These are phyloP conservation scores for Phallusia fumigata DNA, from an alignment of 23 tunicate species.

Conservation along the genomic window DNA sequence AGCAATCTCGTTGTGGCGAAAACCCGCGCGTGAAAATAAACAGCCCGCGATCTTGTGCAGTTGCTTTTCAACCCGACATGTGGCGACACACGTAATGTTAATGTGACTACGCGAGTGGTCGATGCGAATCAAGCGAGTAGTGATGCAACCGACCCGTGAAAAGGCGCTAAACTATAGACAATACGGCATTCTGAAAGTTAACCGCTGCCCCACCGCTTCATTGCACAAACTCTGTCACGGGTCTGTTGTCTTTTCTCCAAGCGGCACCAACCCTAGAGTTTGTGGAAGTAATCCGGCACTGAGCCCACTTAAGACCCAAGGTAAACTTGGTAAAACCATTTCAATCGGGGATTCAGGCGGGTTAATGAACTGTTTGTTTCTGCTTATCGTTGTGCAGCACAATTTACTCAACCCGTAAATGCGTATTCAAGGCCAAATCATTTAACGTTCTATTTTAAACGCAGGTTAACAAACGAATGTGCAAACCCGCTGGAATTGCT, in stretches of 20 bases:
- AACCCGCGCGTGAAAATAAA: neutral
- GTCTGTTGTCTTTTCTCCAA: neutral
- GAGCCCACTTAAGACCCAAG: neutral
- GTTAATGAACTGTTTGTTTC: neutral
- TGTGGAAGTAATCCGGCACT: neutral
- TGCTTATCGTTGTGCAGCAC: neutral
- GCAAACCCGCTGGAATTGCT: slow-evolving; percentile 83
- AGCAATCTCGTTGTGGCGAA: neutral
- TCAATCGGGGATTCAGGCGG: neutral
- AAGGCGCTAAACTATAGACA: neutral
- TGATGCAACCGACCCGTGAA: neutral
- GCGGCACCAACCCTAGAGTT: neutral
- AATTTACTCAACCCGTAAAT: neutral
- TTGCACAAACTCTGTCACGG: neutral
- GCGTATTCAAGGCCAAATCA: neutral
- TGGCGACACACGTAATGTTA: neutral
- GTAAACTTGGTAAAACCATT: neutral
- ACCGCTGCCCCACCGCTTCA: too few relatives aligned
- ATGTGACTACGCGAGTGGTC: neutral
- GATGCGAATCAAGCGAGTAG: neutral
- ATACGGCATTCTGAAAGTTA: too few relatives aligned
- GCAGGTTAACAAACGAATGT: slow-evolving; percentile 68
- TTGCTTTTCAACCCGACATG: neutral
- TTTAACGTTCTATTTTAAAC: too few relatives aligned
- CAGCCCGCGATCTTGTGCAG: neutral